Evolutionary conservation across 2,797 vertebrate species (phyloP), one percentile per base, ranked within the genome.

Genomic region (Hyperoplus lanceolatus): DNA sequence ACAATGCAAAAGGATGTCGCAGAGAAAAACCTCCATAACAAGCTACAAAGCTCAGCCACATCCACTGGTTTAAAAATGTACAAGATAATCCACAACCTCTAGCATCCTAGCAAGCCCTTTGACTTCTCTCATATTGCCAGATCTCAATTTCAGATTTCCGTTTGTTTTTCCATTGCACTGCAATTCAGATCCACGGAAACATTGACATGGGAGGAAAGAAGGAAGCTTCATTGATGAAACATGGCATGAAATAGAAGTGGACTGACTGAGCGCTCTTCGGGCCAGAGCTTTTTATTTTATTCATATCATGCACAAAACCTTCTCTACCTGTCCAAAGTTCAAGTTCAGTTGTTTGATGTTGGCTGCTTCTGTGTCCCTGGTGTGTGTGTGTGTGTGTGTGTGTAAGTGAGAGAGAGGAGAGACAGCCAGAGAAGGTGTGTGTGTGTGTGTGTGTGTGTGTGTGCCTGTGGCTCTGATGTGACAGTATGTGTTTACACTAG

Each of bases 401-500:
- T 69, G 64, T 78, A 59, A 66, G 62, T 72, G 65, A 6, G 53
- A 18, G 69, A 74, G 65, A 10, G 50, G 5, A 49, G 39, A 80
- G 54, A 61, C 36, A 66, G 50, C 49, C 39, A 60, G 68, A 50
- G 67, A 70, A 61, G 16, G 78, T 65, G 38, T 29, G 29, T 29
- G 29, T 29, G 83, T 85, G 80, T 82, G 63, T 78, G 70, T 63
- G 57, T 67, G 68, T 77, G 70, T 3, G 84, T 67, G 66, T 70
- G 84, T 83, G 66, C 61, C 57, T 78, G 83, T 69, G 80, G 84
- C 70, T 78, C 75, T 90, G 87, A 90, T 86, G 85, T 91, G 89
- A 84, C 87, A 88, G 82, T 87, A 78, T 89, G 90, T 92, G 89
- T 90, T 82, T 87, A 89, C 84, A 88, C 75, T 82, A 70, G 83